Evolutionary conservation across 2,888 invertebrate species (phyloP).

Genomic region (Drosophila kokeensis): DNA sequence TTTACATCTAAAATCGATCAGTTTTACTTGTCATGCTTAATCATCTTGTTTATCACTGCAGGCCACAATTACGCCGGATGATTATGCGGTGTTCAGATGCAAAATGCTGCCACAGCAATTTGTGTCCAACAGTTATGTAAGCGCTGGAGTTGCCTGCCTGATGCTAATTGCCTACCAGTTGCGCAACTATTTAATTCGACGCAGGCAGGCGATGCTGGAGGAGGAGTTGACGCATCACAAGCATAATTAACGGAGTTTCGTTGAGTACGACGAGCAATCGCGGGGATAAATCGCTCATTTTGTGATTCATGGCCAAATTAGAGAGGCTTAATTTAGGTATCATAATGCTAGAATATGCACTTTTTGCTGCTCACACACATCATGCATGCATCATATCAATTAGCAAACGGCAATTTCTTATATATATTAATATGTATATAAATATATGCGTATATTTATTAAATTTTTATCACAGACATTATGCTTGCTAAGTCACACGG

Average conservation of each 20-base stretch:
- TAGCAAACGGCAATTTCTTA: constrained; percentile 11
- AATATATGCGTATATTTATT: constrained; percentile 57
- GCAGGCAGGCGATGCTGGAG: constrained; percentile 1
- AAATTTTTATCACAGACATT: constrained; percentile 75
- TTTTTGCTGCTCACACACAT: constrained; percentile 22
- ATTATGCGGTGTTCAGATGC: constrained; percentile 91
- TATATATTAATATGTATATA: constrained; percentile 20
- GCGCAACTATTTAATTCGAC: constrained; percentile 22
- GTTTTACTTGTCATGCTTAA: background rate
- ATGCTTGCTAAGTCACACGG: constrained; percentile 76
- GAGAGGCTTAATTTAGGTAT: constrained; percentile 57
- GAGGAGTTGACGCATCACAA: constrained; percentile 30
- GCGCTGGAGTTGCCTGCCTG: constrained; percentile 44
- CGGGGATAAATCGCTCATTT: constrained; percentile 28
- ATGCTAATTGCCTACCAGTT: constrained; percentile 46
- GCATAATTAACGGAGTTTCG: constrained; percentile 40
- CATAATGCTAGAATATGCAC: constrained; percentile 30
- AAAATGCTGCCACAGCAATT: constrained; percentile 88
- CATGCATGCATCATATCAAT: constrained; percentile 51
- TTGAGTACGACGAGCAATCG: constrained; percentile 6
- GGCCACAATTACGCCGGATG: constrained; percentile 91
- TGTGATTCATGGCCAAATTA: constrained; percentile 66
- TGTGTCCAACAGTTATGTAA: constrained; percentile 64
- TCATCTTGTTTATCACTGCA: constrained; percentile 82
- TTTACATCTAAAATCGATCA: background rate